These are phyloP conservation scores for Varanus salvator DNA, from an alignment of 2,113 vertebrate genomes.

Conservation along the genomic window DNA sequence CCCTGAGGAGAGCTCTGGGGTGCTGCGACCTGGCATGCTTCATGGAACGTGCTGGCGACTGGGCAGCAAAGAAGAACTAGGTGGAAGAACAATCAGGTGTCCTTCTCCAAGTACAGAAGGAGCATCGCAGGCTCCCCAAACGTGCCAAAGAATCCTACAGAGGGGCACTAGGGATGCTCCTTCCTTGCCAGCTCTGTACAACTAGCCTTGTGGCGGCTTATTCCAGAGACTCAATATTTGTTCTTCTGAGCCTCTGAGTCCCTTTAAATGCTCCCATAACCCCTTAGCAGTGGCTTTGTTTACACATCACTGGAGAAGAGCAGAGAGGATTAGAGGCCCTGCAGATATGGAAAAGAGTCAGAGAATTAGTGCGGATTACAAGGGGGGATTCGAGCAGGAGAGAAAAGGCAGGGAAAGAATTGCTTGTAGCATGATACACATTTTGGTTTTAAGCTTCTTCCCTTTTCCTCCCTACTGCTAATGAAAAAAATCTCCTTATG, in stretches of 20 bases:
- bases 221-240: not conserved
- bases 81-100: not conserved
- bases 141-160: not conserved
- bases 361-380: not conserved
- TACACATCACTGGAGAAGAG: not conserved
- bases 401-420: not conserved
- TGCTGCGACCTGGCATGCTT: not conserved
- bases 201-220: not conserved
- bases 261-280: not conserved
- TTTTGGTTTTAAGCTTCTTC: not conserved
- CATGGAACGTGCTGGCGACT: not conserved
- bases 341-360: not conserved
- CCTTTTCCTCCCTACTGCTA: not conserved
- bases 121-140: not conserved
- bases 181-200: not conserved
- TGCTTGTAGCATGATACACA: not conserved
- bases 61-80: not conserved
- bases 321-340: not conserved
- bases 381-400: not conserved
- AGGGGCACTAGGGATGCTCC: not conserved
- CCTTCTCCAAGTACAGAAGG: not conserved
- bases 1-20: not conserved
- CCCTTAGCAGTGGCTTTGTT: not conserved
- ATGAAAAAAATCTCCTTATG: not conserved
- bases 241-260: conserved; percentile 2